Percentiles rank a stretch among this genome's conserved stretches.
Conservation (phyloP, 2,888 invertebrate species). For the Trilocha varians region DNA sequence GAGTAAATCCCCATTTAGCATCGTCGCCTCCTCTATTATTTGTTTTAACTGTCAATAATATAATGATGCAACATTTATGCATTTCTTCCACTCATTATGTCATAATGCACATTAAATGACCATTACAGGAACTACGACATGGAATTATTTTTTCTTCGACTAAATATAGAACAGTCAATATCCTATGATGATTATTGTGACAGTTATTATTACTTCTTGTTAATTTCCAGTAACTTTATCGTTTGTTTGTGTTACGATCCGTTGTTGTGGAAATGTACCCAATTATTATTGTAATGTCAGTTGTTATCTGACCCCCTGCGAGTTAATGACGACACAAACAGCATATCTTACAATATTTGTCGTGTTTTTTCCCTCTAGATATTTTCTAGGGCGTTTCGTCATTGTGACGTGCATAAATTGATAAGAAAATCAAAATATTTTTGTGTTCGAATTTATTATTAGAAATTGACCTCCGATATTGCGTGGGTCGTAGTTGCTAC, state of each 20-base stretch:
- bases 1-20: no score
- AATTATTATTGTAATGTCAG: constrained; percentile 28
- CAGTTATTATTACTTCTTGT: constrained; percentile 22
- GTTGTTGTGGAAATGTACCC: constrained; percentile 55
- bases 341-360: constrained; percentile 34
- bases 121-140: no score
- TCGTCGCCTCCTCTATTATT: no score
- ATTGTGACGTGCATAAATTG: constrained; percentile 7
- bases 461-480: constrained; percentile 13
- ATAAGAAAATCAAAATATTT: constrained; percentile 3
- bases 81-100: no score
- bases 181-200: constrained; percentile 5
- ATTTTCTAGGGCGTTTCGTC: constrained; percentile 24
- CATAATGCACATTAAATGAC: no score
- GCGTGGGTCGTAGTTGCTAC: constrained; percentile 3
- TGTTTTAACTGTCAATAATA: no score
- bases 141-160: background rate
- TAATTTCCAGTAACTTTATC: constrained; percentile 38
- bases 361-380: constrained; percentile 14
- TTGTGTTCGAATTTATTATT: constrained; percentile 7
- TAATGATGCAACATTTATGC: no score
- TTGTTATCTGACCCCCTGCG: constrained; percentile 60
- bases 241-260: constrained; percentile 37
- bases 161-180: constrained; percentile 10
- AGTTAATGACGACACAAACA: constrained; percentile 44